These are phyloP conservation scores for Apus apus DNA, from an alignment of 2,113 vertebrate species.

Conservation along the genomic window DNA sequence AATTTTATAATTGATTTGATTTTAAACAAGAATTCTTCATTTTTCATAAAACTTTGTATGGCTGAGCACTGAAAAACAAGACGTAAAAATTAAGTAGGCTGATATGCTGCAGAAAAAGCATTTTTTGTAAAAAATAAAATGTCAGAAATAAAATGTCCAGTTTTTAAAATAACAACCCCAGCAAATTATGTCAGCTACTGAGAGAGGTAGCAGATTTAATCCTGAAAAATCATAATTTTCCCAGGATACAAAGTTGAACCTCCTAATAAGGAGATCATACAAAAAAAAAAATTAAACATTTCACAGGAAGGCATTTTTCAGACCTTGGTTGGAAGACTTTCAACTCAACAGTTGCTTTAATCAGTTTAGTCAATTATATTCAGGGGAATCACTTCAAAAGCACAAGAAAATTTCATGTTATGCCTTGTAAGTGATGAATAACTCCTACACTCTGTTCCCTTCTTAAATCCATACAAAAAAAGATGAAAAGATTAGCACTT, in stretches of 20 bases:
- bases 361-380: slow-evolving; percentile 69
- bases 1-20: background rate
- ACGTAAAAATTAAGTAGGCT: background rate
- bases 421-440: slow-evolving; percentile 53
- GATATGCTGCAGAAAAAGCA: background rate
- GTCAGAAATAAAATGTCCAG: background rate
- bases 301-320: slow-evolving; percentile 52
- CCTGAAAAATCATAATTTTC: background rate
- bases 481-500: slow-evolving; percentile 61
- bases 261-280: slow-evolving; percentile 22
- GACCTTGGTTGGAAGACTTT: slow-evolving; percentile 46
- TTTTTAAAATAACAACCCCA: background rate
- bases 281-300: slow-evolving; percentile 60
- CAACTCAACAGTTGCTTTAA: slow-evolving; percentile 63
- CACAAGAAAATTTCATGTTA: slow-evolving; percentile 42
- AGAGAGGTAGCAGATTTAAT: background rate
- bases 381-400: slow-evolving; percentile 62
- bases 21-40: background rate
- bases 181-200: background rate
- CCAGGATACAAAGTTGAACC: background rate
- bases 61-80: background rate
- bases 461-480: slow-evolving; percentile 29
- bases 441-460: slow-evolving; percentile 20
- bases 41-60: background rate
- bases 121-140: background rate